Evolutionary conservation across 2,888 invertebrate species (phyloP), one percentile per base, ranked within the genome.

Genomic region (Atherix ibis): DNA sequence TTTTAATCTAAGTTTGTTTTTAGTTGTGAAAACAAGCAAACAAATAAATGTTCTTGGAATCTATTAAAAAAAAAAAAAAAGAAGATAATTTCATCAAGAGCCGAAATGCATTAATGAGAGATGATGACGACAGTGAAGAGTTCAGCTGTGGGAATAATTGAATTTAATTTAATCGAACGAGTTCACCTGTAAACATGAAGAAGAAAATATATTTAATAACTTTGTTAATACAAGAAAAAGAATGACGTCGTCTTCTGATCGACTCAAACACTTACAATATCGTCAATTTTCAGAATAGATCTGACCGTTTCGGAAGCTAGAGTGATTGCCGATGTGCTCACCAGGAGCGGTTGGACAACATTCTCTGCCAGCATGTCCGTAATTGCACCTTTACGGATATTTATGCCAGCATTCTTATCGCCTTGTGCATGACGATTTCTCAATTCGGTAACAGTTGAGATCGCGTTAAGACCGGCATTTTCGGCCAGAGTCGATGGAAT

Each of bases 221-320:
- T 8, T 22, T 22, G 4, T 28, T 13, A 5, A 10, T 14, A 6
- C 28, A 15, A 28, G 12, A 6, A 2, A 28, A 28, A 15, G 5
- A 26, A 32, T 24, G 9, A 4, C 5, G 13, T 15, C 4, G 6
- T 19, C 13, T 25, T 18, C 17, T 12, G 4, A 18, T 30, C 6
- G 18, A 10, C 8, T 12, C 10, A 13, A 30, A 5, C 37, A 56
- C 56, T 55, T 47, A 97, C 91, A 62, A 98, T 95, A 64, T 98
- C 98, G 64, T 98, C 98, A 52, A 98, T 98, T 69, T 99, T 98
- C 54, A 99, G 71, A 64, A 98, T 95, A 49, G 91, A 88, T 49
- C 95, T 76, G 41, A 97, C 88, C 32, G 95, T 95, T 68, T 98
- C 98, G 0, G 97, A 82, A 42, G 98, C 83, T 48, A 98, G 73